Evolutionary conservation across 2,888 invertebrate genomes (phyloP).

Genomic region (Hybos culiciformis): DNA sequence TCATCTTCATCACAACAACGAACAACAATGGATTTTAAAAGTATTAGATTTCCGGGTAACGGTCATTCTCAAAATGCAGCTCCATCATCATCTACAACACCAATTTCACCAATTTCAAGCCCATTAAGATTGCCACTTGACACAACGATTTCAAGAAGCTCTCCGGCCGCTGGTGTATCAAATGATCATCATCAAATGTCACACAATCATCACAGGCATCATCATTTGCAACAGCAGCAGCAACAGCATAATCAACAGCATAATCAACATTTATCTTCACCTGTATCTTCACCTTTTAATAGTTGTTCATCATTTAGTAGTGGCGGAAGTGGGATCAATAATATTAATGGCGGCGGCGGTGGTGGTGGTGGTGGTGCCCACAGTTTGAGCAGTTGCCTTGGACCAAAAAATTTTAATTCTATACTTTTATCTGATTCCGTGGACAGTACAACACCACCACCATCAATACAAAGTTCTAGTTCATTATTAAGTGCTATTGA

Average conservation of each 20-base stretch:
- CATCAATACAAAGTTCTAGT: constrained; percentile 18
- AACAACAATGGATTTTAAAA: constrained; percentile 17
- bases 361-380: constrained; percentile 2
- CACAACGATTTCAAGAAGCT: constrained; percentile 20
- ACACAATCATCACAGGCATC: constrained; percentile 8
- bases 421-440: constrained; percentile 18
- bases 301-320: constrained; percentile 2
- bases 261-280: not conserved
- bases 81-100: constrained; percentile 13
- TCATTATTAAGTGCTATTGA: constrained; percentile 18
- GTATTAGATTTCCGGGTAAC: constrained; percentile 16
- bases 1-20: constrained; percentile 10
- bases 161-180: constrained; percentile 17
- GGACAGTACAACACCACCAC: constrained; percentile 25
- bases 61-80: constrained; percentile 12
- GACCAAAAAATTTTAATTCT: constrained; percentile 8
- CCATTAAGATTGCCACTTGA: constrained; percentile 19
- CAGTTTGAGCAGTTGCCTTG: not conserved
- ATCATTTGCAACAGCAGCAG: constrained; percentile 12
- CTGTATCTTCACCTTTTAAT: constrained; percentile 1
- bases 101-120: constrained; percentile 18
- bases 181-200: constrained; percentile 12
- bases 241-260: constrained; percentile 3
- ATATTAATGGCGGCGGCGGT: constrained; percentile 6
- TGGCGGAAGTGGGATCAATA: constrained; percentile 4